Evolutionary conservation across 2,888 invertebrate species (phyloP).

Genomic region (Tetramorium bicarinatum): DNA sequence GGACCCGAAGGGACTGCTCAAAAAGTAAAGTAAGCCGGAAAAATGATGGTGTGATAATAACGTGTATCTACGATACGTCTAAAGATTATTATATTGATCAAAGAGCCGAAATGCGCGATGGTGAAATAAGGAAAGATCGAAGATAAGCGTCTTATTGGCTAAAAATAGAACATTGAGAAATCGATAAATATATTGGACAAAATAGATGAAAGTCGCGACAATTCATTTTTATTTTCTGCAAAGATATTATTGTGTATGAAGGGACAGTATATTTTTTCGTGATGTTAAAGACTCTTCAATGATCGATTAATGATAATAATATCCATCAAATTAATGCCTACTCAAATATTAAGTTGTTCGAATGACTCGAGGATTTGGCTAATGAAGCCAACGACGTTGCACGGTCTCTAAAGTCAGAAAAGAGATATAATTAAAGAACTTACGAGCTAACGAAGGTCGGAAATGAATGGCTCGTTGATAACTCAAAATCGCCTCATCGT

Average conservation of each 20-base stretch:
- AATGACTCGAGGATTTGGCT: slow-evolving; percentile 14
- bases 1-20: slow-evolving; percentile 27
- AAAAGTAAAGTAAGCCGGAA: slow-evolving; percentile 4
- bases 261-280: slow-evolving; percentile 21
- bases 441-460: slow-evolving; percentile 97
- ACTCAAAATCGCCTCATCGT: slow-evolving; percentile 95
- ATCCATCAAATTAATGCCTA: slow-evolving; percentile 25
- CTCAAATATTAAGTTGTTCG: slow-evolving; percentile 42
- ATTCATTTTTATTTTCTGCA: not conserved
- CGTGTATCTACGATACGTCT: not conserved
- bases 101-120: not conserved
- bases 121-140: not conserved
- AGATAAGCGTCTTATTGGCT: not conserved
- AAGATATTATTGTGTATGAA: not conserved
- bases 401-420: slow-evolving; percentile 5
- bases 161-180: not conserved
- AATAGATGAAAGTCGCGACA: not conserved
- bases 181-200: slow-evolving; percentile 16
- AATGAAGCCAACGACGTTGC: slow-evolving; percentile 18
- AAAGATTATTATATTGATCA: slow-evolving; percentile 25
- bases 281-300: slow-evolving; percentile 1
- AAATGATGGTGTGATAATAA: slow-evolving; percentile 37
- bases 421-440: slow-evolving; percentile 87
- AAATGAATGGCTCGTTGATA: slow-evolving; percentile 97
- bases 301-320: slow-evolving; percentile 16